Base-by-base conservation (phyloP, 1,140 invertebrate species). In the Mercenaria mercenaria region DNA sequence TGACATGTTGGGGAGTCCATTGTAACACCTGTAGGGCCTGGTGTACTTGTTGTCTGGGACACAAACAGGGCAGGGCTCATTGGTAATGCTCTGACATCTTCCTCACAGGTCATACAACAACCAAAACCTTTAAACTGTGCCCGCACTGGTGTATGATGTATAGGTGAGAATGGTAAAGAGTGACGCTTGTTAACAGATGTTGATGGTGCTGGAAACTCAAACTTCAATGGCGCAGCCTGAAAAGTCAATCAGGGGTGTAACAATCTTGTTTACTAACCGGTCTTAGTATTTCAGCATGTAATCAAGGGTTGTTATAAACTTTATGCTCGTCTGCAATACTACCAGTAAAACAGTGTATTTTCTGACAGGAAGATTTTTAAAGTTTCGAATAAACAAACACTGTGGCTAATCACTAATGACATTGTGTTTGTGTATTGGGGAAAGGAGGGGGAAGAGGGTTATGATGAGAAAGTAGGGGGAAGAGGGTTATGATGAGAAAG, bases 21-120 rank as follows among this genome's bases (percentile, higher is more conserved):
- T 6, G 13, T 39, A 23, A 41, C 32, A 20, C 37, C 23, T 0
- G 1, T 67, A 3, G 56, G 37, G 0, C 50, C 80, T 18, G 80
- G 80, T 10, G 80, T 82, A 32, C 80, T 82, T 26, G 59, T 64
- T 15, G 80, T 47, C 23, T 56, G 80, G 15, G 80, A 64, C 10
- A 59, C 13, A 67, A 64, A 82, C 80, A 82, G 20, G 6, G 80
- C 80, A 41, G 80, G 80, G 37, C 80, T 82, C 50, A 82, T 59
- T n/a, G 80, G 80, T 41, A 82, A n/a, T 13, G 80, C 32, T 32
- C 80, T 10, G 0, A 82, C 37, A 79, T 47, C 41, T 10, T 47
- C 23, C 8, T 47, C 69, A 26, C 69, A 74, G 2, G 69, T 47
- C 10, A 13, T 41, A 50, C 41, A 43, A 20, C 41, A 39, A 26